Evolutionary conservation across 2,797 vertebrate genomes (phyloP), one percentile per base, ranked within the genome.

Genomic region (Bryconaethiops microstoma): DNA sequence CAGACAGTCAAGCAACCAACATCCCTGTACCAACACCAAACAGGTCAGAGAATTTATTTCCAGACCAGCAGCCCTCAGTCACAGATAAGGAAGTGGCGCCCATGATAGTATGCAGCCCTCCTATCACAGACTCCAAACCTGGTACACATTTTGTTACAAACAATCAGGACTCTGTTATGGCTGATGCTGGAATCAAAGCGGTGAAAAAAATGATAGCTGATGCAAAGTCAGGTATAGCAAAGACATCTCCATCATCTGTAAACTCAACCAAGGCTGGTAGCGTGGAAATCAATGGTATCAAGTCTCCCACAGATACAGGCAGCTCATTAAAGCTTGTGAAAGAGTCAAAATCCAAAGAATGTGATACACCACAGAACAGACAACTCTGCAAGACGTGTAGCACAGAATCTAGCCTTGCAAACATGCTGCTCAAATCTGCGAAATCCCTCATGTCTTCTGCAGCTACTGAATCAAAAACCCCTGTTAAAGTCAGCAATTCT

Each of bases 381-480:
- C 39, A 35, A 21, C 77, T 74, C 35, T 12, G 1, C 17, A 84
- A 74, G 23, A 19, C 52, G 42, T n/a, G 50, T 50, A 67, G 7
- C 63, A n/a, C 35, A 45, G 77, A 80, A 69, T 63, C 19, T 7
- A 74, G 50, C 63, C 75, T 84, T 69, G 78, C 74, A n/a, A 71
- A 63, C 8, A 77, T 77, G 78, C 63, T 84, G 52, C 74, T 84
- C 19, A 75, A 68, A 14, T 74, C 70, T 39, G 80, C 76, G 17
- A 85, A 76, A 76, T 72, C 82, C 54, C 68, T 81, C 10, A 48
- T 63, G 39, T 17, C 4, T 7, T 25, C 71, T 70, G 74, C 59
- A 73, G 40, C 79, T 55, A n/a, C 70, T 59, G 74, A 82, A 54
- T 23, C 83, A 76, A 83, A 23, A 77, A 80, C 67, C 16, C 79